Evolutionary conservation across 2,888 invertebrate genomes (phyloP), one percentile per base, ranked within the genome.

Genomic region (Caradrina kadenii): DNA sequence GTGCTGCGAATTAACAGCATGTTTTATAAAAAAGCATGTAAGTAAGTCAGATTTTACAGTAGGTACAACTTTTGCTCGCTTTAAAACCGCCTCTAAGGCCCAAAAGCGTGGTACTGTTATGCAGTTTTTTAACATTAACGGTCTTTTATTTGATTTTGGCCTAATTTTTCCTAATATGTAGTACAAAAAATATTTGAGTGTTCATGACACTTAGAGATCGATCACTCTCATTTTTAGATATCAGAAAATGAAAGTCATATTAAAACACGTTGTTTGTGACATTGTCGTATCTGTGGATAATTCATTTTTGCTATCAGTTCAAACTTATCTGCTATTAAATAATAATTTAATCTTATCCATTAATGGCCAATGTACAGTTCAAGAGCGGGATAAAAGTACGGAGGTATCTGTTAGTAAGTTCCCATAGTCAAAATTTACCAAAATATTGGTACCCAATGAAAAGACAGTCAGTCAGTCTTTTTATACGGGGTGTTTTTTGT

Each of bases 281-380:
- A 52, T 66, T 73, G 13, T 31, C 19, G 7, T 73, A 72, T 59
- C 49, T 22, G 7, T 45, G 19, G 73, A 72, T 72, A 54, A 54
- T 45, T 39, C 26, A 53, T 39, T 39, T 39, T 58, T 39, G 65
- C 48, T 66, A 58, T 70, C 42, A 22, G 63, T 22, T n/a, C 3
- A n/a, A 54, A 54, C 6, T 63, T 59, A 73, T 73, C 58, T 35
- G 17, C 8, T 13, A 49, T 59, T 73, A 66, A 54, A 65, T 58
- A 65, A 65, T 65, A 49, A 64, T 54, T 63, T 54, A 54, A 73
- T 73, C 58, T 72, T 66, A 66, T 72, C 73, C 11, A 17, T 22
- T 66, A 66, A 42, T 49, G 13, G 48, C 13, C 39, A 66, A 31
- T 58, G 45, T 58, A 21, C 42, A 42, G 1, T 53, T 31, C 31